Evolutionary conservation across 2,113 vertebrate species (phyloP).

Genomic region (Phaethon lepturus): DNA sequence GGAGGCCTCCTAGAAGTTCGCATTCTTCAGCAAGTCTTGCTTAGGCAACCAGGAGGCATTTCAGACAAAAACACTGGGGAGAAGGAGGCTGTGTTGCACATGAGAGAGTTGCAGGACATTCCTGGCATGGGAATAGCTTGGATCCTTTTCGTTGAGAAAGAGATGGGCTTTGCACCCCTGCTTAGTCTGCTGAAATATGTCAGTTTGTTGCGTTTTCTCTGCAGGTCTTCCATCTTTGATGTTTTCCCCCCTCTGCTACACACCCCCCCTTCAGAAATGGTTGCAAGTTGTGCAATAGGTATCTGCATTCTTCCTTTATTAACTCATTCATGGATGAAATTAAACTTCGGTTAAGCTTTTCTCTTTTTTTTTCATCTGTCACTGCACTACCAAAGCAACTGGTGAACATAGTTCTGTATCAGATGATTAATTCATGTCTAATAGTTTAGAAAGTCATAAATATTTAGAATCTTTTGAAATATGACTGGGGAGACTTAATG

Average conservation of each 20-base stretch:
- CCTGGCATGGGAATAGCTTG: neutral
- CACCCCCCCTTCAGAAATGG: neutral
- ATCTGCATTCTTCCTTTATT: neutral
- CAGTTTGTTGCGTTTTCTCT: neutral
- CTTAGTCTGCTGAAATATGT: neutral
- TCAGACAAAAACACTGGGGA: neutral
- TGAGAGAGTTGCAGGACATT: neutral
- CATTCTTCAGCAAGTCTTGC: neutral
- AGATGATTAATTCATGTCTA: slow-evolving; percentile 1
- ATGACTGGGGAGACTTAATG: neutral
- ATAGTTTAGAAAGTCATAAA: slow-evolving; percentile 15
- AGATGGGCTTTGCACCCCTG: neutral
- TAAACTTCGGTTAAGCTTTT: neutral
- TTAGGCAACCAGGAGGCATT: neutral
- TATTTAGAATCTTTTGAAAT: slow-evolving; percentile 33
- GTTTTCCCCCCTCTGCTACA: neutral
- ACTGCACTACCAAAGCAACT: neutral
- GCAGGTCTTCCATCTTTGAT: neutral
- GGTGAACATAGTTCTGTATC: neutral
- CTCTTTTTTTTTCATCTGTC: neutral
- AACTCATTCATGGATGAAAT: neutral
- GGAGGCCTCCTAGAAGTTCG: neutral
- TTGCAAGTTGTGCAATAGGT: neutral
- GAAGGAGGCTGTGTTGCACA: neutral
- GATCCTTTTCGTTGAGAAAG: neutral